A percentile compares a stretch with the other conserved stretches of the same genome.
Evolutionary conservation across 92 coral and sea anemone species (phyloP).

Genomic region (Porites evermanni): DNA sequence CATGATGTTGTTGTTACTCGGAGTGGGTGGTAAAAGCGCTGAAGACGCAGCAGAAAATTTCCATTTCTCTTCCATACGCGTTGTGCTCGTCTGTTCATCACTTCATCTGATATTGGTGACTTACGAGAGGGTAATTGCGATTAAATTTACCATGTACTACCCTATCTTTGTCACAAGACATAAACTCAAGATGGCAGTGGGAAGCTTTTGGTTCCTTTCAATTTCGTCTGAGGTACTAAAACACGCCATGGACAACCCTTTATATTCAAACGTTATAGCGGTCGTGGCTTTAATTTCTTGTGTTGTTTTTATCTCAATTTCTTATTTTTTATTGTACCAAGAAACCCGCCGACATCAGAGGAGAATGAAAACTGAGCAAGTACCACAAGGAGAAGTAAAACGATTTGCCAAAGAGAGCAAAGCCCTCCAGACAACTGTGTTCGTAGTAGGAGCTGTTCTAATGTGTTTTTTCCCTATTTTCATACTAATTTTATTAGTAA

Average conservation of each 20-base stretch:
- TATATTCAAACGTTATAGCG: not conserved
- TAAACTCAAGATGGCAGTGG: not conserved
- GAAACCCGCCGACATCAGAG: slow-evolving; percentile 5
- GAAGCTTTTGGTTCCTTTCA: not conserved
- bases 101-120: not conserved
- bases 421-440: slow-evolving; percentile 1
- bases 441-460: not conserved
- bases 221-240: not conserved
- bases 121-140: slow-evolving; percentile 1
- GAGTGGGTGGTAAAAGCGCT: too few species aligned
- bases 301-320: not conserved
- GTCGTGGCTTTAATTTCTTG: not conserved
- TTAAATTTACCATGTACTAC: not conserved
- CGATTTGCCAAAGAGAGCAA: not conserved
- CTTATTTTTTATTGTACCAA: not conserved
- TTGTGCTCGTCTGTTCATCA: not conserved
- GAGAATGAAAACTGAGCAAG: not conserved
- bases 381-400: not conserved
- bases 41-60: not conserved
- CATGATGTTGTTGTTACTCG: too few species aligned
- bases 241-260: not conserved
- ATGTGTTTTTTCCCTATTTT: not conserved
- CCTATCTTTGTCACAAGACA: not conserved
- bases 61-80: not conserved
- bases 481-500: not conserved